Conservation (phyloP, 2,797 vertebrate genomes). For the Thunnus albacares region DNA sequence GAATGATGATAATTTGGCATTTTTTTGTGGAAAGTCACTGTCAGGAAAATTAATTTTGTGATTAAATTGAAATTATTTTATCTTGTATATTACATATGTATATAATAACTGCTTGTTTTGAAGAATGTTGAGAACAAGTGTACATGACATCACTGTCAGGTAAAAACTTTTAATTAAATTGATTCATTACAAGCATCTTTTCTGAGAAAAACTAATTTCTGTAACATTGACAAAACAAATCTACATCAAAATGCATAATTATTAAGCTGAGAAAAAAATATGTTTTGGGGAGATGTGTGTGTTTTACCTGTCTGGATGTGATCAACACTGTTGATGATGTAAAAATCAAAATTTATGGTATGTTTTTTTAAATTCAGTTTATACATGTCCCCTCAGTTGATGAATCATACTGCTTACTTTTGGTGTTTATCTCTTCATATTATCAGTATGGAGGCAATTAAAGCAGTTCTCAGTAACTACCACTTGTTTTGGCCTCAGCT, state of each 20-base stretch:
- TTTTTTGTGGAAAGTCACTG: background rate
- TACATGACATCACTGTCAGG: background rate
- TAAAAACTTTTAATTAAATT: conserved; percentile 8
- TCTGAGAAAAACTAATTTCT: background rate
- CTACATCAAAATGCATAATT: background rate
- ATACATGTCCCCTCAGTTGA: background rate
- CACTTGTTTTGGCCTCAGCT: conserved; percentile 14
- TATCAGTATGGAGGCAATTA: background rate
- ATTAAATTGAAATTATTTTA: background rate
- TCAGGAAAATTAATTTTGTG: background rate
- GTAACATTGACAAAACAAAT: background rate
- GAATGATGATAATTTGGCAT: background rate
- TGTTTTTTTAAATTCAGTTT: background rate
- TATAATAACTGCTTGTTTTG: too few relatives aligned
- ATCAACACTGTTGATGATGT: background rate
- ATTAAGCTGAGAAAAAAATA: conserved; percentile 10
- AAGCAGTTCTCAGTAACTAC: background rate
- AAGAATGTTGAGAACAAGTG: too few relatives aligned
- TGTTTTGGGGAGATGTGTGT: background rate
- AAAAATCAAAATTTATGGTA: too few relatives aligned
- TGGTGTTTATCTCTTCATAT: background rate
- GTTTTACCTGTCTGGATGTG: background rate
- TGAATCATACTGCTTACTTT: background rate
- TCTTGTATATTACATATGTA: background rate
- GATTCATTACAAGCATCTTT: background rate